These are phyloP conservation scores for Laterallus jamaicensis DNA, from an alignment of 2,113 vertebrate genomes.

Conservation along the genomic window DNA sequence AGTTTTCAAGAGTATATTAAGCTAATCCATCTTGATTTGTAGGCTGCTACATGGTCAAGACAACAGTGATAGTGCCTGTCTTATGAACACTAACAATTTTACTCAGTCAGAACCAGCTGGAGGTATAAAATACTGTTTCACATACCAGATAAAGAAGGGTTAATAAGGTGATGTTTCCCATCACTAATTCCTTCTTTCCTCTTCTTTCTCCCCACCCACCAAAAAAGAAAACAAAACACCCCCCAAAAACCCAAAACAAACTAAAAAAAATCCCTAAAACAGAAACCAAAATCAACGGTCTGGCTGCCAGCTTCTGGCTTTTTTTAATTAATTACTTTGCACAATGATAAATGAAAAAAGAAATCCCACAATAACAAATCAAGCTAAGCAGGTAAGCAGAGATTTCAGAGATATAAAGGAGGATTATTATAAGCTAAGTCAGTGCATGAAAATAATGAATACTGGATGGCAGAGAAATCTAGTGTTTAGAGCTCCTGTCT, in stretches of 20 bases:
- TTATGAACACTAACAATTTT: background rate
- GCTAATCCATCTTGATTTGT: background rate
- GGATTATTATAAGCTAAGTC: background rate
- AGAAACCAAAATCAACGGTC: no score
- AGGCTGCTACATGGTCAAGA: background rate
- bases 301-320: background rate
- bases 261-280: background rate
- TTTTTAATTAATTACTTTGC: background rate
- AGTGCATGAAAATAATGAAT: background rate
- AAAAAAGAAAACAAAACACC: background rate
- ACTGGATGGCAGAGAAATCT: background rate
- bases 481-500: background rate
- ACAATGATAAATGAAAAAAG: background rate
- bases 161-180: background rate
- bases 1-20: constrained; percentile 24
- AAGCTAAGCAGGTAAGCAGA: background rate
- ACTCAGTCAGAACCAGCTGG: background rate
- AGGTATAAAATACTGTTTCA: background rate
- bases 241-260: accelerated
- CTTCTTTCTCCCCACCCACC: accelerated
- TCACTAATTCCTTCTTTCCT: background rate
- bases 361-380: background rate
- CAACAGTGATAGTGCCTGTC: background rate
- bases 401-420: background rate
- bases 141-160: background rate